phyloP scores from a whole-genome alignment of 2,797 vertebrate species.

The Alca torda region DNA sequence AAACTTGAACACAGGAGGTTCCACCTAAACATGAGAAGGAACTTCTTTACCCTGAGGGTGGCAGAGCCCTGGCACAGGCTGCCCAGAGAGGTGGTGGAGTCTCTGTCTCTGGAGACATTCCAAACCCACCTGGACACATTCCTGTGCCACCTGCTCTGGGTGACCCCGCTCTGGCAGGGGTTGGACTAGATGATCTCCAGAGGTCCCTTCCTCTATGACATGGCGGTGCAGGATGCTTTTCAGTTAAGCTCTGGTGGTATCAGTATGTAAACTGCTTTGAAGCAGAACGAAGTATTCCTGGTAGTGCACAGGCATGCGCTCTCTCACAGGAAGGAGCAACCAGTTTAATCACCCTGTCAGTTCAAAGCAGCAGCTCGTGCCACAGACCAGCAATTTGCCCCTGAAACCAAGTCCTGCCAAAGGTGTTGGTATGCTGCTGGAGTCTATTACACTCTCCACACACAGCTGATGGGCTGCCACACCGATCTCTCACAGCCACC shows the following conservation, averaged over 20 bases:
- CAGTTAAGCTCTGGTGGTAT: neutral
- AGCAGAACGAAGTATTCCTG: neutral
- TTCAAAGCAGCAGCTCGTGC: neutral
- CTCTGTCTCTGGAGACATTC: too few relatives aligned
- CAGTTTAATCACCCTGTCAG: neutral
- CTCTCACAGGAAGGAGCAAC: neutral
- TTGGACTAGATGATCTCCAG: too few relatives aligned
- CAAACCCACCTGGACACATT: too few relatives aligned
- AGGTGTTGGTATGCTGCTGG: neutral
- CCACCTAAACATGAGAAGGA: too few relatives aligned
- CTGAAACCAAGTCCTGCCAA: neutral
- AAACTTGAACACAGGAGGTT: too few relatives aligned
- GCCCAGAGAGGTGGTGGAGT: too few relatives aligned
- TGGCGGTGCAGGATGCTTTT: neutral
- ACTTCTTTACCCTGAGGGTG: too few relatives aligned
- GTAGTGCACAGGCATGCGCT: neutral
- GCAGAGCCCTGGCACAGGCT: too few relatives aligned
- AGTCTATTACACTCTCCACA: neutral
- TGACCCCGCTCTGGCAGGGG: too few relatives aligned
- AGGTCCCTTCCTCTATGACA: too few relatives aligned
- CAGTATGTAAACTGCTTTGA: neutral
- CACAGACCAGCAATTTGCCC: conserved; percentile 21
- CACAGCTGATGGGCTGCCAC: neutral
- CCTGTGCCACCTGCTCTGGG: too few relatives aligned
- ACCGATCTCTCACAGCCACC: neutral